Base-by-base conservation (phyloP, 2,797 vertebrate genomes). In the Tragopan temminckii region DNA sequence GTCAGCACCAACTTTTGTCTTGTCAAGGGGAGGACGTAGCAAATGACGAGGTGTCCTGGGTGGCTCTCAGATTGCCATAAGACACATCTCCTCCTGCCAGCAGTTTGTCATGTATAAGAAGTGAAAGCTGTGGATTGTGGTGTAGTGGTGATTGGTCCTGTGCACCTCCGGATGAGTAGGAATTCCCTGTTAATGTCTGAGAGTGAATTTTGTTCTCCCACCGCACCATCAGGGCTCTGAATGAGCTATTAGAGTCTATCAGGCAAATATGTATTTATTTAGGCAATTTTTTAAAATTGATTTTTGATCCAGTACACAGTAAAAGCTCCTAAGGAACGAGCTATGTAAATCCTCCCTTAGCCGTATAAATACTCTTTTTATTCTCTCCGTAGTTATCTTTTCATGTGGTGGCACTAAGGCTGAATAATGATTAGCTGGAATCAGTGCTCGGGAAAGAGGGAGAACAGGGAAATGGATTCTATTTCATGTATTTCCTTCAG, bases 401-500 rank as follows among this genome's bases (percentile, higher is more conserved):
- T 64, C 35, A 63, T 89, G 43, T 23, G 61, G 57, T 63, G 59
- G 64, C 83, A 96, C 4, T 0, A 71, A 84, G 58, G 57, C 88
- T 93, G 94, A 96, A 90, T 90, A 76, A 85, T 80, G 77, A 94
- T 94, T 90, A 96, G 61, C 61, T 87, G 78, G 58, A 93, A 80
- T 94, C 71, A 36, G 76, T 50, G 42, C 64, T 92, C 0, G 0
- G 74, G n/a, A 89, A 94, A 82, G 55, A 77, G 24, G 40, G 61
- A 92, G 64, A 84, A 59, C 11, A 55, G 77, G 25, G 62, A 94
- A 90, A 94, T 78, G 45, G 71, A 84, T 93, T 88, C 48, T 81
- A 27, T 91, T 76, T 70, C 59, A 84, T 74, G 19, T 43, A 78
- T 88, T 96, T 94, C 80, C 75, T 89, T 90, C 52, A 45, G 85